Evolutionary conservation across 2,113 vertebrate species (phyloP).

Genomic region (Podarcis muralis): DNA sequence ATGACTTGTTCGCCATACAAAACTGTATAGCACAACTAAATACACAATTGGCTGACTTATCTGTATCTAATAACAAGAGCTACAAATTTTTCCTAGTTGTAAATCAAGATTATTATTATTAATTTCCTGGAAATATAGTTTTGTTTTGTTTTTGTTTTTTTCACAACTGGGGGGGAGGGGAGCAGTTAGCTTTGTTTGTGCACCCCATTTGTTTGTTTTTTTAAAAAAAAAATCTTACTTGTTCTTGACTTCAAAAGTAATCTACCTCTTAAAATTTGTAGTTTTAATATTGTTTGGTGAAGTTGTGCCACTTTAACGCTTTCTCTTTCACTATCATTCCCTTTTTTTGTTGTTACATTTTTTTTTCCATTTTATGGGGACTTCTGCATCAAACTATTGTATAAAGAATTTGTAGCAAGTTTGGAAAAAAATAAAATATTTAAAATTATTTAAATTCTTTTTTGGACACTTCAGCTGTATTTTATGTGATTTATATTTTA

Average conservation of each 20-base stretch:
- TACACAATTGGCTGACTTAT: conserved; percentile 55
- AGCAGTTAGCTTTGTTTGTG: conserved; percentile 35
- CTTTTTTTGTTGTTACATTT: conserved; percentile 77
- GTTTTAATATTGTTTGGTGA: conserved; percentile 79
- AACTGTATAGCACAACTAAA: conserved; percentile 56
- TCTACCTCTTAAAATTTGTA: conserved; percentile 87
- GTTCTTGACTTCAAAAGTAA: conserved; percentile 80
- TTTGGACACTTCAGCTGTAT: conserved; percentile 84
- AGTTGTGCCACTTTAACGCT: conserved; percentile 80
- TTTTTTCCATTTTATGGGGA: conserved; percentile 80
- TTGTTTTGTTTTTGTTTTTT: conserved; percentile 33
- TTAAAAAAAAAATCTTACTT: conserved; percentile 49
- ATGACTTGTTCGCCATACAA: conserved; percentile 30
- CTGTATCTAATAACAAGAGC: conserved; percentile 54
- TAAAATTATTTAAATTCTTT: conserved; percentile 96
- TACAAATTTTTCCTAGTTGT: conserved; percentile 18
- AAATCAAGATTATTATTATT: neutral
- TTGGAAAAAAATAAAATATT: conserved; percentile 87
- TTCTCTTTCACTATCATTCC: conserved; percentile 83
- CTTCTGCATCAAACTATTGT: conserved; percentile 81
- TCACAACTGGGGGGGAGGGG: conserved; percentile 11
- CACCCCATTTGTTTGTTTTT: conserved; percentile 24
- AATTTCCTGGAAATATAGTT: neutral
- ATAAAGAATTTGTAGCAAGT: conserved; percentile 92
- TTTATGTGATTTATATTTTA: conserved; percentile 86